Base-by-base conservation (phyloP, 2,797 vertebrate genomes). In the Petrocephalus sullivani region DNA sequence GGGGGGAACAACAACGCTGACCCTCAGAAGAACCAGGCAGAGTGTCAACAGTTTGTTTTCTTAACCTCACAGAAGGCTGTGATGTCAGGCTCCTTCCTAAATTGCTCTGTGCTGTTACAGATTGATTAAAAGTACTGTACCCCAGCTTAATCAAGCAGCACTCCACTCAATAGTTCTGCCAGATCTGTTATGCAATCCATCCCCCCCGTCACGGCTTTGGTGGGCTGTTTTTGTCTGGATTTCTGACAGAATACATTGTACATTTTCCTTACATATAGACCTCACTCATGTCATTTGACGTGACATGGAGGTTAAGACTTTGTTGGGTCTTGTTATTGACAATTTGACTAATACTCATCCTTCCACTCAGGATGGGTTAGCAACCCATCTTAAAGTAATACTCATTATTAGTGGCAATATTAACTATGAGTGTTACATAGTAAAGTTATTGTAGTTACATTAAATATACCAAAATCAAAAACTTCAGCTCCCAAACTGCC, bases 131-230 rank as follows among this genome's bases (percentile, higher is more conserved):
- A 96, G 94, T 96, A 94, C 91, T 93, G 93, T 95, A 95, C 93
- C 93, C 93, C 92, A 90, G 94, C 95, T 94, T 95, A 95, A 95
- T 95, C 94, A 93, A 93, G 90, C 92, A 90, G 90, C 92, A 93
- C 92, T 94, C 92, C 93, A 93, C 93, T 92, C 92, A 92, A 90
- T 90, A 92, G 90, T 93, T 93, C 93, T 95, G 95, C 95, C 96
- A 96, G 93, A 94, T 95, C 94, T 94, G 95, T 96, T 96, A 95
- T 94, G 95, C 95, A 96, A 96, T 95, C 95, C 94, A 95, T 95
- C 95, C 92, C 14, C 14, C 92, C 93, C 95, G 94, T 95, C 95
- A 94, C 93, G 93, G 93, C 93, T 90, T 89, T 53, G 87, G 87
- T 93, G 89, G 90, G 89, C 90, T 89, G 46, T 90, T 90, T 88